These are phyloP conservation scores for Charanyca ferruginea DNA, from an alignment of 2,888 invertebrate species.

Conservation along the genomic window DNA sequence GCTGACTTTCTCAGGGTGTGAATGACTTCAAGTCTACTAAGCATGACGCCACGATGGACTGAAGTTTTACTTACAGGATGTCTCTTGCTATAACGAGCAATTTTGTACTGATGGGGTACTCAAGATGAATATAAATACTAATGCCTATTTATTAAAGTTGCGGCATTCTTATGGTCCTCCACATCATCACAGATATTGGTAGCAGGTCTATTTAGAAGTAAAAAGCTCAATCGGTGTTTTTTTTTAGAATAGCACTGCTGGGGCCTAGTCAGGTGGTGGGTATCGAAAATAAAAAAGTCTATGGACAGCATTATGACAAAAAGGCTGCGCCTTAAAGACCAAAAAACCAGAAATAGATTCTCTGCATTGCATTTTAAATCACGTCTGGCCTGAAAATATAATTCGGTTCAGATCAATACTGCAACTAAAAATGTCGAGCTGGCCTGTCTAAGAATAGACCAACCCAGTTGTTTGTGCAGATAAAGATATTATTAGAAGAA, in stretches of 20 bases:
- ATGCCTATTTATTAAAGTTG: neutral
- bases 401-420: constrained; percentile 43
- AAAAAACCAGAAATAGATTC: constrained; percentile 20
- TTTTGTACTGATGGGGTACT: no score
- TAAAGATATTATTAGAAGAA: neutral
- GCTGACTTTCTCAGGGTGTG: neutral
- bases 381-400: constrained; percentile 32
- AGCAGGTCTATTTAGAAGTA: no score
- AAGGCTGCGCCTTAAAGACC: neutral
- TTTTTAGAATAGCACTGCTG: no score
- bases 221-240: no score
- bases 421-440: constrained; percentile 20
- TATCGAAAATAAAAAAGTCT: no score
- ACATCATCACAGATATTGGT: no score
- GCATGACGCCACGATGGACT: no score
- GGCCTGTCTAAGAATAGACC: constrained; percentile 25
- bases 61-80: no score
- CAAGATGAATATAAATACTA: neutral
- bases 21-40: neutral
- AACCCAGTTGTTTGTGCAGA: constrained; percentile 23
- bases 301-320: constrained; percentile 7
- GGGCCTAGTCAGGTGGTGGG: no score
- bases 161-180: no score
- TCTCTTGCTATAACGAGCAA: no score
- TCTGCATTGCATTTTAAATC: constrained; percentile 43